Base-by-base conservation (phyloP, 2,888 invertebrate genomes). In the Netelia fuscicornis region DNA sequence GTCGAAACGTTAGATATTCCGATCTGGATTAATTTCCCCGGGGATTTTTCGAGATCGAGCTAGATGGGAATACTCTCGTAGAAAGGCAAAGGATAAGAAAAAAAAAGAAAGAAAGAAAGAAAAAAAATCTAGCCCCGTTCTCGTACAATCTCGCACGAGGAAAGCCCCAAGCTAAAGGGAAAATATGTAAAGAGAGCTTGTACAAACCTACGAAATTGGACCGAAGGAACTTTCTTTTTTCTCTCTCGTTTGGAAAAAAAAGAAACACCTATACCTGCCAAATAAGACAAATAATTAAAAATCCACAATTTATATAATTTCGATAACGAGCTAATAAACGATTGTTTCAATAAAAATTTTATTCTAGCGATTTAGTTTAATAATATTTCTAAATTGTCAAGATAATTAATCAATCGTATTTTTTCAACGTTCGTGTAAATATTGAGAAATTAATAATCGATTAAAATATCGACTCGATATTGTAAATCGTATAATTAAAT, bases 1-100 rank as follows among this genome's bases (percentile, higher is more conserved):
- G 11, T 70, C 58, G 54, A 75, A 44, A 54, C 62, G 54, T 54
- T 75, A 60, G 58, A 68, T 67, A 74, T 65, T 75, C 60, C 60
- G 3, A 54, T 75, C 23, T 8, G 37, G 44, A 62, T 54, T 81
- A 81, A 81, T 81, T 81, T 81, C 75, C 81, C 81, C 23, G 11
- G 81, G 81, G 75, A 81, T 75, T 62, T 52, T 68, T 48, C 65
- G 44, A 67, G 9, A 44, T 62, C 9, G 68, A 70, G 70, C 37
- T 17, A 70, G 37, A 71, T 23, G 25, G 6, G 17, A 79, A 42
- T 44, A 48, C 11, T 71, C 25, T 30, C 68, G 68, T 60, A 58
- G 30, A n/a, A 70, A 70, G 68, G 17, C n/a, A 37, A 37, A 37
- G 6, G 37, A 37, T 5, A 37, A 6, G 37, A 37, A 37, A 37